Evolutionary conservation across 2,797 vertebrate genomes (phyloP).

Genomic region (Sebastiscus albofasciatus): DNA sequence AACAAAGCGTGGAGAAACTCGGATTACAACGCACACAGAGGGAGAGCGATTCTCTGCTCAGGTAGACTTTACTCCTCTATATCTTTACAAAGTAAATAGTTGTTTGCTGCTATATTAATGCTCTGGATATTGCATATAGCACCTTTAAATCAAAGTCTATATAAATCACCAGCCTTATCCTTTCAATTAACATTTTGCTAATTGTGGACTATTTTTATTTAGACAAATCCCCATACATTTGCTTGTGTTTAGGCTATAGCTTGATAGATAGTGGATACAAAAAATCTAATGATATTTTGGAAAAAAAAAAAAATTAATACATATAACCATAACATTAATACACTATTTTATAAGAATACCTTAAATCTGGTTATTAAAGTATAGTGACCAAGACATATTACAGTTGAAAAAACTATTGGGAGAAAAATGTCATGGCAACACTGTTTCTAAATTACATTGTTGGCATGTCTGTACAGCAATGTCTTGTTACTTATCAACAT

Average conservation of each 20-base stretch:
- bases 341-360: background rate
- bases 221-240: background rate
- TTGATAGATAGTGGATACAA: background rate
- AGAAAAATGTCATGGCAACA: background rate
- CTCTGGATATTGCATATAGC: too few relatives aligned
- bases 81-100: too few relatives aligned
- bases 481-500: background rate
- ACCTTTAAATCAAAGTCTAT: too few relatives aligned
- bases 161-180: background rate
- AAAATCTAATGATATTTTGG: background rate
- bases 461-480: background rate
- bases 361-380: background rate
- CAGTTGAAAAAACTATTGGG: background rate
- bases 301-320: background rate
- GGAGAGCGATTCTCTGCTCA: too few relatives aligned
- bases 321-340: background rate
- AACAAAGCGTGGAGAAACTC: rapidly evolving
- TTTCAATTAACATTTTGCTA: background rate
- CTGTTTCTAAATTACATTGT: background rate
- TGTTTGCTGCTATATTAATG: too few relatives aligned
- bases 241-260: background rate
- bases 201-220: background rate
- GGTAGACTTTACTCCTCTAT: too few relatives aligned
- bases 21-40: too few relatives aligned
- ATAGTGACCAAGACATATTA: background rate